Conservation (phyloP, 2,888 invertebrate genomes). For the Neocrepidodera transversa region DNA sequence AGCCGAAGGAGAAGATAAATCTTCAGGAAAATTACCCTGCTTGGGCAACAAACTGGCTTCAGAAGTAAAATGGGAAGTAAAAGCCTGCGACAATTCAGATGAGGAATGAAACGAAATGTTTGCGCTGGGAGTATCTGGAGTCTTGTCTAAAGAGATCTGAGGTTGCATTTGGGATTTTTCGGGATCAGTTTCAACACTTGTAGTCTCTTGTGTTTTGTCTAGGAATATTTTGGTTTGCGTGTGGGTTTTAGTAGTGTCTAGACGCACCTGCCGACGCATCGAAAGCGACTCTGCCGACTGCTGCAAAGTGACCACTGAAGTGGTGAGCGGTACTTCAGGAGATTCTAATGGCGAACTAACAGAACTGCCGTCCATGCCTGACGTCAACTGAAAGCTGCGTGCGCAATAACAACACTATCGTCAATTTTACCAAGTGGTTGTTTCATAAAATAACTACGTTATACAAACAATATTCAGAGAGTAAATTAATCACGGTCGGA, state of each 20-base stretch:
- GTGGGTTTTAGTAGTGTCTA: constrained; percentile 42
- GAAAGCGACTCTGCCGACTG: constrained; percentile 70
- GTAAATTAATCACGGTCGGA: no score
- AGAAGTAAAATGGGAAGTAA: constrained; percentile 56
- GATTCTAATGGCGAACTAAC: constrained; percentile 85
- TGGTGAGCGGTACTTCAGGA: constrained; percentile 74
- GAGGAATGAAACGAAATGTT: constrained; percentile 62
- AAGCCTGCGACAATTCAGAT: constrained; percentile 54
- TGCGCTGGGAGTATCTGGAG: constrained; percentile 75
- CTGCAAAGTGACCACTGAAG: constrained; percentile 71
- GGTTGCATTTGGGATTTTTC: constrained; percentile 38
- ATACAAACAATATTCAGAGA: no score
- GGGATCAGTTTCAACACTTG: constrained; percentile 66
- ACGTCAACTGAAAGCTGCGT: constrained; percentile 81
- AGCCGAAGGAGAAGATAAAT: constrained; percentile 65
- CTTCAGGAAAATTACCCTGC: constrained; percentile 43
- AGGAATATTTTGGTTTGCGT: constrained; percentile 28
- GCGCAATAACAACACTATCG: constrained; percentile 49
- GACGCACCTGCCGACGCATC: constrained; percentile 61
- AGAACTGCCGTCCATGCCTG: constrained; percentile 78
- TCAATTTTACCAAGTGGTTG: constrained; percentile 26
- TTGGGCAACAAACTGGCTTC: constrained; percentile 51
- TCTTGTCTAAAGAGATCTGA: constrained; percentile 52
- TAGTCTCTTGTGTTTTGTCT: constrained; percentile 69
- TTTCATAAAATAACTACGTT: neutral